Conservation (phyloP, 2,113 vertebrate species). For the Alexandromys fortis region DNA sequence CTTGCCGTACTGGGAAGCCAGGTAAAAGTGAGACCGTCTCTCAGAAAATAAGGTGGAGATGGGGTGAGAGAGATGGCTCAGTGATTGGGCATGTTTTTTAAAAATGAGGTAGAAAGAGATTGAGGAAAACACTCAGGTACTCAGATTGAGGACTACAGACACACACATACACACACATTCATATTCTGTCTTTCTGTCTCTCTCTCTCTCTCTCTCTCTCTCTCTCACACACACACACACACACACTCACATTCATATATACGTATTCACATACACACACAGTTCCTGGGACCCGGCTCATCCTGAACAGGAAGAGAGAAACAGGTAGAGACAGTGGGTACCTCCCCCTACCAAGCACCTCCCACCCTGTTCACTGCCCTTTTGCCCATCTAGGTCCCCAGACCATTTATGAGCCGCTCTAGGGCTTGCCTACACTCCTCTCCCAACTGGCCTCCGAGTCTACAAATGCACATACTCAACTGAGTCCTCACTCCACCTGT, state of each 20-base stretch:
- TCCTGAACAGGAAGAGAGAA: background rate
- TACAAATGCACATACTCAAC: too few relatives aligned
- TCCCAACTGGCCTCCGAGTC: background rate
- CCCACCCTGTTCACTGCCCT: too few relatives aligned
- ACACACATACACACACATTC: background rate
- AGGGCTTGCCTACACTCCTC: background rate
- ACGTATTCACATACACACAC: too few relatives aligned
- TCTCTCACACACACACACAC: too few relatives aligned
- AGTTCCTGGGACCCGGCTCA: background rate
- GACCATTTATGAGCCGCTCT: fast-evolving
- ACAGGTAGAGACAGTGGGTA: fast-evolving
- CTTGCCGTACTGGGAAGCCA: background rate
- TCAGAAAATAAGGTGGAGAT: background rate
- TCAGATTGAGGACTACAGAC: background rate
- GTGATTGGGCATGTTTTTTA: background rate
- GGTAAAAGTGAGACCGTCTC: background rate
- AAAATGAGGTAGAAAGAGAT: background rate
- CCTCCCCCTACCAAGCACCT: background rate
- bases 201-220: too few relatives aligned
- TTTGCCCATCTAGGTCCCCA: background rate
- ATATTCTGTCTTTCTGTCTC: background rate
- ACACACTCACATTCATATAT: background rate
- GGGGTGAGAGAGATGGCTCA: background rate
- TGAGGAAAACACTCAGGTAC: background rate
- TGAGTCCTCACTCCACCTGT: background rate